These are phyloP conservation scores for Protobothrops flavoviridis DNA, from an alignment of 2,113 vertebrate species.

Conservation along the genomic window DNA sequence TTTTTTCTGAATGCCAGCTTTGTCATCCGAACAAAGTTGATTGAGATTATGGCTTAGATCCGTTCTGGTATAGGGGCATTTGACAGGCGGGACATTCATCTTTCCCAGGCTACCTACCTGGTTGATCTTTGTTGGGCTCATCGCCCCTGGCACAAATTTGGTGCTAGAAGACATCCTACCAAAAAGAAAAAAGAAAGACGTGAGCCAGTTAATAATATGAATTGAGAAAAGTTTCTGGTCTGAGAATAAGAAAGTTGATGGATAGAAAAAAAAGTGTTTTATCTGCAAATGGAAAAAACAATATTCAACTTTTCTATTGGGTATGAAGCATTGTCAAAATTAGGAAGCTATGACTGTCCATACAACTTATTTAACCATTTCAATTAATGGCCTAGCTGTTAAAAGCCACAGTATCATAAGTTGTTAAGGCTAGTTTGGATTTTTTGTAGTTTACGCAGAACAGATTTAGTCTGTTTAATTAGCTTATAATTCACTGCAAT, in stretches of 20 bases:
- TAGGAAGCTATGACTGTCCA: neutral
- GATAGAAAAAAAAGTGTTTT: neutral
- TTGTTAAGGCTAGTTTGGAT: neutral
- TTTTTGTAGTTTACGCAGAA: neutral
- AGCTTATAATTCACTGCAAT: neutral
- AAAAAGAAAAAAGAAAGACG: neutral
- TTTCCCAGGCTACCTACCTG: accelerated
- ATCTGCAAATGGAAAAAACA: neutral
- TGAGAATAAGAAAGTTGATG: no score
- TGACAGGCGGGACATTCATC: neutral
- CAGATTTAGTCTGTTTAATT: neutral
- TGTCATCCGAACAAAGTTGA: neutral
- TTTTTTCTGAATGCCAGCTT: constrained; percentile 52
- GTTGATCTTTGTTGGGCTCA: accelerated
- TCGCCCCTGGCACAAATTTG: neutral
- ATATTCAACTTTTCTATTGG: neutral
- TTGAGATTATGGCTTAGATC: neutral
- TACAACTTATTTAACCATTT: neutral
- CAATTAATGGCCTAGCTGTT: neutral
- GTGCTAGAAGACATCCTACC: constrained; percentile 48
- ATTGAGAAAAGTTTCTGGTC: no score
- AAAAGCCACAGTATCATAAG: neutral
- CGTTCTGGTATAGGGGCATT: neutral
- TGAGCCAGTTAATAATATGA: neutral
- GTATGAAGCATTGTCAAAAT: neutral